A percentile compares a stretch with the other conserved stretches of the same genome.
phyloP scores from a whole-genome alignment of 2,888 invertebrate species.

The Drosophila pullipes region DNA sequence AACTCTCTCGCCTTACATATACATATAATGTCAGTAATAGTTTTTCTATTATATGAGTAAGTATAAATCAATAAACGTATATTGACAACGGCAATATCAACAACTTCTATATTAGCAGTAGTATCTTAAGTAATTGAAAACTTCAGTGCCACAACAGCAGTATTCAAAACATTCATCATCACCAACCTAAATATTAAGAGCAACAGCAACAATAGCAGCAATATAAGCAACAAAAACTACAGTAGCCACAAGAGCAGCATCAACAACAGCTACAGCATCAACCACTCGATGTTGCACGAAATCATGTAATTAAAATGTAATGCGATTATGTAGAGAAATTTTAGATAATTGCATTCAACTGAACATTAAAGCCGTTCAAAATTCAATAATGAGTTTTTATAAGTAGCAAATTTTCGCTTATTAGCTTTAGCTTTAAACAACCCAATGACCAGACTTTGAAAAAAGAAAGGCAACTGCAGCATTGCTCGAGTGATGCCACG shows the following conservation, averaged over 20 bases:
- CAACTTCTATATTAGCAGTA: not conserved
- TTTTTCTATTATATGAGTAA: not conserved
- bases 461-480: not conserved
- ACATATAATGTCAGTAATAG: not conserved
- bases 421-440: no score
- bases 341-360: slow-evolving; percentile 35
- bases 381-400: slow-evolving; percentile 25
- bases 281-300: not conserved
- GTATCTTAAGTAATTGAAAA: not conserved
- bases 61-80: not conserved
- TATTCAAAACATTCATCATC: not conserved
- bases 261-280: not conserved
- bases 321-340: slow-evolving; percentile 5
- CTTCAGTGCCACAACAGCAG: slow-evolving; percentile 7
- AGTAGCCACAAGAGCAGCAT: not conserved
- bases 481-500: not conserved
- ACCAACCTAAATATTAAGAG: not conserved
- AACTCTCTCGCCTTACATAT: not conserved
- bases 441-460: not conserved
- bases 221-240: no score
- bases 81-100: not conserved
- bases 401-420: not conserved
- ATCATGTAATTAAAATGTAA: slow-evolving; percentile 27
- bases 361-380: slow-evolving; percentile 22
- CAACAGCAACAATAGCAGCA: not conserved